phyloP scores from a whole-genome alignment of 2,113 vertebrate species.

The Varanus salvator region DNA sequence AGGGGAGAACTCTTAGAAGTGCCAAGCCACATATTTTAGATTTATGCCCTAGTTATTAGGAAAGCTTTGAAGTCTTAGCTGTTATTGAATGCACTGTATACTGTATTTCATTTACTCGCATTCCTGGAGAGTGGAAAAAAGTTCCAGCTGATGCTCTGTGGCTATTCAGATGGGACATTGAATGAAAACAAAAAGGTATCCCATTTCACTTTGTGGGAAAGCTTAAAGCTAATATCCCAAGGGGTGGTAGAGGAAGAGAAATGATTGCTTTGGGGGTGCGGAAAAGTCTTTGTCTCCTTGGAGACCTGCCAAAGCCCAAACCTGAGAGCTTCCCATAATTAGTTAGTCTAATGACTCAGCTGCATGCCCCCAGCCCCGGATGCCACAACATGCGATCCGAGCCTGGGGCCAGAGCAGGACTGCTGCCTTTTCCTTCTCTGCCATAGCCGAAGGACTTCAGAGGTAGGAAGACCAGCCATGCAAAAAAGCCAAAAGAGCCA shows the following conservation, averaged over 20 bases:
- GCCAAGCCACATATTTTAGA: slow-evolving; percentile 72
- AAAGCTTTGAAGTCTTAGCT: slow-evolving; percentile 68
- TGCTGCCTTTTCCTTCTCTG: not conserved
- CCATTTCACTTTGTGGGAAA: not conserved
- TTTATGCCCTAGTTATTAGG: slow-evolving; percentile 73
- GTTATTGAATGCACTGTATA: slow-evolving; percentile 64
- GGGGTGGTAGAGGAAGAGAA: not conserved
- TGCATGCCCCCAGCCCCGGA: not conserved
- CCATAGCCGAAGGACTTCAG: not conserved
- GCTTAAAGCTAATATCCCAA: slow-evolving; percentile 25
- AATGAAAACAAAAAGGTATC: not conserved
- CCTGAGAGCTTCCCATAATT: not conserved
- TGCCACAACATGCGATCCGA: too few relatives aligned
- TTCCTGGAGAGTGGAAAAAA: slow-evolving; percentile 61
- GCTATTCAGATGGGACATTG: slow-evolving; percentile 36
- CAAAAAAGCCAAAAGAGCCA: not conserved
- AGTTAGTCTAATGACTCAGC: too few relatives aligned
- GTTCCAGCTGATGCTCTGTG: slow-evolving; percentile 50
- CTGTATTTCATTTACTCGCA: slow-evolving; percentile 66
- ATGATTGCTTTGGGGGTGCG: not conserved
- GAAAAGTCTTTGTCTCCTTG: not conserved
- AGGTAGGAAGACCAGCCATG: not conserved
- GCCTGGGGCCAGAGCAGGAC: too few relatives aligned
- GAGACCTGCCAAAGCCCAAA: not conserved
- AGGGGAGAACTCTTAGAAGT: slow-evolving; percentile 69